phyloP scores from a whole-genome alignment of 2,113 vertebrate genomes.

The Stegastes partitus region DNA sequence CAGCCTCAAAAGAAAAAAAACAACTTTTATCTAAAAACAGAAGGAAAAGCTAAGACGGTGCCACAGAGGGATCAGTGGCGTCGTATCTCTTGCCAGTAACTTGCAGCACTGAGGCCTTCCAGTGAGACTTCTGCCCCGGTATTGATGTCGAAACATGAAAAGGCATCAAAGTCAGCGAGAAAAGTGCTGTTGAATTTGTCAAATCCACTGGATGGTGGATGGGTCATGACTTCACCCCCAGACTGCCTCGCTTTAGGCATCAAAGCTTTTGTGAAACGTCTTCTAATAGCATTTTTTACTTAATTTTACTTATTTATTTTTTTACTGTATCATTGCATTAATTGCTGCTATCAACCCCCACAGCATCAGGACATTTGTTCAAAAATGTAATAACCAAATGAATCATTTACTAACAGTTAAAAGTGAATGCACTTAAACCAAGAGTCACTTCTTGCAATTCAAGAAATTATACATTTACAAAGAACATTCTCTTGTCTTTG shows the following conservation, averaged over 20 bases:
- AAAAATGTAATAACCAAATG: not conserved
- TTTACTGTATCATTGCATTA: too few species aligned
- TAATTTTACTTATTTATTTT: too few species aligned
- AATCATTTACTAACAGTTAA: not conserved
- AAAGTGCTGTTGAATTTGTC: not conserved
- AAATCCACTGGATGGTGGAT: not conserved
- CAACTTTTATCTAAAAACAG: slow-evolving; percentile 15
- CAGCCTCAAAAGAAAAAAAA: not conserved
- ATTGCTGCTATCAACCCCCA: not conserved
- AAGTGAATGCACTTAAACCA: not conserved
- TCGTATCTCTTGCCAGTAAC: slow-evolving; percentile 22
- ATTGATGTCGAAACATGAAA: slow-evolving; percentile 19
- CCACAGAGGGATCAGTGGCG: slow-evolving; percentile 20
- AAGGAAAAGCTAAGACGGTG: not conserved
- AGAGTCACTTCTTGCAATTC: too few species aligned
- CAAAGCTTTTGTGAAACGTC: not conserved
- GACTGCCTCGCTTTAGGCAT: not conserved
- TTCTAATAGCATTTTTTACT: too few species aligned
- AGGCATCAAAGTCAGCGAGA: slow-evolving; percentile 16
- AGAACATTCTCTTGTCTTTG: too few species aligned
- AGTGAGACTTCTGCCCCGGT: slow-evolving; percentile 27
- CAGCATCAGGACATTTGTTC: not conserved
- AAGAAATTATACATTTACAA: too few species aligned
- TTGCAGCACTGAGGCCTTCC: slow-evolving; percentile 13
- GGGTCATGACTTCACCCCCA: too few species aligned